phyloP scores from a whole-genome alignment of 2,113 vertebrate species.

The Scomber japonicus region DNA sequence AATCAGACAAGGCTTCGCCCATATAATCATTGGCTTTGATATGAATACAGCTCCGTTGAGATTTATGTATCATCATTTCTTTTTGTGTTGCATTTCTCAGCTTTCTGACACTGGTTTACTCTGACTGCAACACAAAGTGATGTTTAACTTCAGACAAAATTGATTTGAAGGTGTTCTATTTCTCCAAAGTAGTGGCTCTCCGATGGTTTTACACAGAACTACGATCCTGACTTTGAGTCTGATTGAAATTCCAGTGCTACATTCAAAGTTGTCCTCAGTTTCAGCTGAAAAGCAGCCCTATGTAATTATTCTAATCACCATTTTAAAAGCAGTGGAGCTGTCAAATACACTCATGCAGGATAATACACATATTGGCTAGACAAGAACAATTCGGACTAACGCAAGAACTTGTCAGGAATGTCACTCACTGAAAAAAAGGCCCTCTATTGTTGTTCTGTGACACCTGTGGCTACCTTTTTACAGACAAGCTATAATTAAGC shows the following conservation, averaged over 20 bases:
- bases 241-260: slow-evolving; percentile 75
- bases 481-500: slow-evolving; percentile 64
- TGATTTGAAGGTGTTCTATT: slow-evolving; percentile 40
- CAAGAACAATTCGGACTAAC: slow-evolving; percentile 54
- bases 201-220: slow-evolving; percentile 34
- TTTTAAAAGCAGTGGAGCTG: slow-evolving; percentile 78
- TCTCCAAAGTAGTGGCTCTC: slow-evolving; percentile 23
- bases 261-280: slow-evolving; percentile 69
- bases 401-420: slow-evolving; percentile 60
- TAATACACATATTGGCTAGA: slow-evolving; percentile 66
- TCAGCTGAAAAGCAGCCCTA: slow-evolving; percentile 62
- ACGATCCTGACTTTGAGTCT: slow-evolving; percentile 40
- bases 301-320: slow-evolving; percentile 76
- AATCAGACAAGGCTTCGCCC: slow-evolving; percentile 60
- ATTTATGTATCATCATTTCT: slow-evolving; percentile 60
- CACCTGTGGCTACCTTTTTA: slow-evolving; percentile 66
- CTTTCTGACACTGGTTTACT: slow-evolving; percentile 49
- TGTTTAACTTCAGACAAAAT: slow-evolving; percentile 48
- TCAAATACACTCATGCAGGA: slow-evolving; percentile 67
- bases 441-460: slow-evolving; percentile 67
- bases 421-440: slow-evolving; percentile 68
- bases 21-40: slow-evolving; percentile 68
- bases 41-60: slow-evolving; percentile 63
- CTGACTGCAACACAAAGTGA: slow-evolving; percentile 43
- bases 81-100: slow-evolving; percentile 56